Base-by-base conservation (phyloP, 2,797 vertebrate species). In the Darevskia mixta region DNA sequence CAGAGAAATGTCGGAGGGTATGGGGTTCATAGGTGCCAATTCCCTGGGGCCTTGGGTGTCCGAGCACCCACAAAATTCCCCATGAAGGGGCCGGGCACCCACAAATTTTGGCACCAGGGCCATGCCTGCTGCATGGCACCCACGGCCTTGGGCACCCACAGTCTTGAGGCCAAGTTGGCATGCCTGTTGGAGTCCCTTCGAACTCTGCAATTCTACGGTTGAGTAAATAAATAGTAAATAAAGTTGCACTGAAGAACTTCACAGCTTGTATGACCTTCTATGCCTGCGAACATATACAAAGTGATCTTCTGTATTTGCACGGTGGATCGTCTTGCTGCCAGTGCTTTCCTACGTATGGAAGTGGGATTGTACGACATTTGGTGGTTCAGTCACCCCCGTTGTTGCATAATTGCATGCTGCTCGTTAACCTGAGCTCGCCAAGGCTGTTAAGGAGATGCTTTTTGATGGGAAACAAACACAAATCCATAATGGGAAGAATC, bases 341-440 rank as follows among this genome's bases (percentile, higher is more conserved):
- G 29, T n/a, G n/a, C 72, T 86, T 64, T 79, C 10, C 13, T 58
- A n/a, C 20, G 4, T 43, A 86, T 76, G 15, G 82, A 45, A 5
- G 2, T 32, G 13, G 69, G 49, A 18, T 15, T 32, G 35, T 81
- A 41, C 7, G 88, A 11, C 0, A 4, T 5, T 76, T 27, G 1
- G 0, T 83, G 15, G 41, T 88, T 93, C 91, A 55, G 41, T 18
- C 71, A 6, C 92, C 83, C 64, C 23, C 86, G 10, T 25, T 90
- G 61, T 78, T 85, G 67, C 7, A 82, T 73, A 67, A 88, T 32
- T 23, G 69, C 78, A 79, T 61, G 58, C 7, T 69, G 4, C 76
- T 85, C 77, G 80, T 92, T 93, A 92, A 73, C 64, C 86, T 76
- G 83, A 80, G 41, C 61, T 64, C 4, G 15, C 89, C 87, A 32